Evolutionary conservation across 2,888 invertebrate genomes (phyloP), one percentile per base, ranked within the genome.

Genomic region (Nomada flava): DNA sequence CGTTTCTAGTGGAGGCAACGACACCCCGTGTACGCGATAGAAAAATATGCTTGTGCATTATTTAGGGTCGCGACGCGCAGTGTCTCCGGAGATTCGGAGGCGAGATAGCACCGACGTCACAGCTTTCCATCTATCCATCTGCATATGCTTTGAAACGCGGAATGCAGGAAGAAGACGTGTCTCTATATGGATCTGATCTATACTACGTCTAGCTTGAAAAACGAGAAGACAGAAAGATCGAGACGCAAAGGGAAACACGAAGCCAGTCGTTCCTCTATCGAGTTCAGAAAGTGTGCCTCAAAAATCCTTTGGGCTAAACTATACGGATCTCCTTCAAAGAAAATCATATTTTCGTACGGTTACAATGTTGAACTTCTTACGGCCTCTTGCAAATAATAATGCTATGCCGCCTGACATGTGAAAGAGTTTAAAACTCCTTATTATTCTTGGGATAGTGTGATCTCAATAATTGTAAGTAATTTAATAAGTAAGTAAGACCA

Each of bases 91-190:
- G 92, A 92, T 89, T 86, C 74, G 85, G 84, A 82, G 82, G 73
- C 80, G 85, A 89, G 88, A 90, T 89, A 23, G 87, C 86, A 89
- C 84, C 88, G 84, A 88, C 90, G 91, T 91, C 90, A 88, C 88
- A 87, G 91, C 88, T 91, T 92, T 91, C 92, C 92, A 91, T 92
- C 92, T 91, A 92, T 92, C 91, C 84, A 91, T 92, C 92, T 92
- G 90, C 91, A 91, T 92, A 91, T 88, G 89, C 90, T 91, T 91
- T 88, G 87, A 89, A 86, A 90, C 81, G 86, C 71, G 77, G 76
- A 81, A 86, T 88, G 78, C 84, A 77, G 83, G 81, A 83, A 73
- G 83, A 82, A 70, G 84, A 67, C 70, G 76, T 64, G 79, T 62
- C 86, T 62, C 74, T 82, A 77, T 80, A 79, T 67, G 82, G 77